Base-by-base conservation (phyloP, 2,888 invertebrate genomes). In the Euproctis similis region DNA sequence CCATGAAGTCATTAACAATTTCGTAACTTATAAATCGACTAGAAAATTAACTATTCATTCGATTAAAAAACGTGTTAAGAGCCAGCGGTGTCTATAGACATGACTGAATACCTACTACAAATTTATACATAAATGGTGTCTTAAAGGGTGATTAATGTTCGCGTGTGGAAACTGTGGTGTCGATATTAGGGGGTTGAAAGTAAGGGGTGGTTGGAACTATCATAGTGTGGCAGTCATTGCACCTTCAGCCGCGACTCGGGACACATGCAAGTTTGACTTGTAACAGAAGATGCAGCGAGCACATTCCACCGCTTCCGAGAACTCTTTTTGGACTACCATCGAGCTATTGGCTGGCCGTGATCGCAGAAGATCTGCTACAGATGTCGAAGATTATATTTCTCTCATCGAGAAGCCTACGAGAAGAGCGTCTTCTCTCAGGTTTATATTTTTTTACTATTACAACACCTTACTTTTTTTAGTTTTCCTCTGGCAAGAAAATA, bases 291-390 rank as follows among this genome's bases (percentile, higher is more conserved):
- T 84, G 84, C 72, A 80, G 50, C 70, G 81, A 26, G 56, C 67
- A 19, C 60, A 73, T 28, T 84, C 85, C 26, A 76, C 63, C 49
- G 62, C 85, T 17, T 77, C 82, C 5, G 86, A 81, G 34, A 78
- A 85, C 26, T 71, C 77, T 20, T 88, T 89, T 58, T 89, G 89
- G 89, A 86, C 87, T 26, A 89, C 88, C n/a, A 86, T 89, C 36
- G 87, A 89, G 36, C 72, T 89, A 18, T 73, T 89, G 9, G 86
- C 87, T 8, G 87, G 78, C 16, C 74, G 81, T 5, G 87, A 86
- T 23, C 68, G 84, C 32, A 72, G 85, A 30, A 65, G 80, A 19
- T 82, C 84, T 2, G 71, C 76, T n/a, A 68, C 71, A 12, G 86
- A 86, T 44, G 58, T 57, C 21, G 84, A 81, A 17, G 80, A 78